Percentiles rank a stretch among this genome's conserved stretches.
Conservation (phyloP, 1,140 invertebrate species). For the Contarinia nasturtii region DNA sequence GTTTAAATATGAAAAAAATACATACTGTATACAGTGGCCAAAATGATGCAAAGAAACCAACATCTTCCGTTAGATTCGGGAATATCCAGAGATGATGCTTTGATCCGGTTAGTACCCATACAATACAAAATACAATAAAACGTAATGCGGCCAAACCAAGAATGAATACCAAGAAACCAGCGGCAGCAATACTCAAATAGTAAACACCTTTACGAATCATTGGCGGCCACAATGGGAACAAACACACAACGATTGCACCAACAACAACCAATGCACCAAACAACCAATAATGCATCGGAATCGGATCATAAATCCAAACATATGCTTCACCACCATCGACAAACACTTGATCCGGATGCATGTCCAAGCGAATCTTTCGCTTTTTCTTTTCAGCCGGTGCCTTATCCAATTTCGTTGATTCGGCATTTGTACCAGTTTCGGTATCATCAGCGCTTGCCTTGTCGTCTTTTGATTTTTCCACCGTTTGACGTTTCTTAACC, state of each 20-base stretch:
- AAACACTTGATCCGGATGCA: constrained; percentile 90
- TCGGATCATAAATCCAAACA: constrained; percentile 98
- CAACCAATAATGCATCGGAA: constrained; percentile 90
- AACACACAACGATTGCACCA: constrained; percentile 85
- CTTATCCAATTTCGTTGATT: constrained; percentile 16
- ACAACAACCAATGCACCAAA: constrained; percentile 81
- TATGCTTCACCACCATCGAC: constrained; percentile 88
- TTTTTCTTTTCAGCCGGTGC: constrained; percentile 32
- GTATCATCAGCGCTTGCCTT: constrained; percentile 15
- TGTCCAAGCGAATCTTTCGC: constrained; percentile 67
- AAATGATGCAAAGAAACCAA: constrained; percentile 96
- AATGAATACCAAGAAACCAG: constrained; percentile 85
- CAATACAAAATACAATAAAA: constrained; percentile 74
- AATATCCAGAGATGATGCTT: constrained; percentile 91
- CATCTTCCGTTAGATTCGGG: constrained; percentile 96
- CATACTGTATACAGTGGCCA: constrained; percentile 86
- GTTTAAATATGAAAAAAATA: constrained; percentile 2
- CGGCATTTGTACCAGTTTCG: constrained; percentile 16
- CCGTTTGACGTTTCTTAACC: constrained; percentile 5
- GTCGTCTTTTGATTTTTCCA: not conserved
- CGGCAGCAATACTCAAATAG: constrained; percentile 86
- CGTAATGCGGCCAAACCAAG: constrained; percentile 74
- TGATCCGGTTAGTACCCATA: constrained; percentile 79
- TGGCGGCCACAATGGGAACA: constrained; percentile 95
- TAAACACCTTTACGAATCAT: constrained; percentile 80